A percentile compares a stretch with the other conserved stretches of the same genome.
Evolutionary conservation across 2,797 vertebrate genomes (phyloP).

Genomic region (Enteromius mattozi): DNA sequence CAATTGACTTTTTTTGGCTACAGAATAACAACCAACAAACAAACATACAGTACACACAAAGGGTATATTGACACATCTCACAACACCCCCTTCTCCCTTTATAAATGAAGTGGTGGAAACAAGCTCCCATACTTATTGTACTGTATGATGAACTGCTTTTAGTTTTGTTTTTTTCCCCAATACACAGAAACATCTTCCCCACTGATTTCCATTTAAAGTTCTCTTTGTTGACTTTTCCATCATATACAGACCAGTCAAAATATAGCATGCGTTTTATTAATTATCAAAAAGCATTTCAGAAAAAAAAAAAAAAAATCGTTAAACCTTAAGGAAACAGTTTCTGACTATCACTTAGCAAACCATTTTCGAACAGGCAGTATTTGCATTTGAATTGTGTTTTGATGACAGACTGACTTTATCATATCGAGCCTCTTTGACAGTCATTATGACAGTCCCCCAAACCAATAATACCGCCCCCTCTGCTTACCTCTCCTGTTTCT

Average conservation of each 20-base stretch:
- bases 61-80: too few relatives aligned
- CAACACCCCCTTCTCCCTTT: too few relatives aligned
- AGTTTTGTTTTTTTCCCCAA: too few relatives aligned
- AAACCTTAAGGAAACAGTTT: neutral
- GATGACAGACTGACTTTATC: neutral
- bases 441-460: neutral
- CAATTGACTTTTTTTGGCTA: too few relatives aligned
- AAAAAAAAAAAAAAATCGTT: neutral
- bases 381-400: constrained; percentile 28
- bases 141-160: too few relatives aligned
- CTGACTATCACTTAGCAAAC: neutral
- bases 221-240: neutral
- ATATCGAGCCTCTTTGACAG: neutral
- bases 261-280: neutral
- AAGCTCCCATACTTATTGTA: too few relatives aligned
- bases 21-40: too few relatives aligned
- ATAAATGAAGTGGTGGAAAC: too few relatives aligned
- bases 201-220: neutral
- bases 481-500: constrained; percentile 1
- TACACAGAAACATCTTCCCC: neutral
- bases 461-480: neutral
- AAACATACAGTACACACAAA: too few relatives aligned
- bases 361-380: neutral
- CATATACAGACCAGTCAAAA: neutral
- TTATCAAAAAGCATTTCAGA: neutral